Conservation (phyloP, 2,888 invertebrate species). For the Drosophila prolongata region DNA sequence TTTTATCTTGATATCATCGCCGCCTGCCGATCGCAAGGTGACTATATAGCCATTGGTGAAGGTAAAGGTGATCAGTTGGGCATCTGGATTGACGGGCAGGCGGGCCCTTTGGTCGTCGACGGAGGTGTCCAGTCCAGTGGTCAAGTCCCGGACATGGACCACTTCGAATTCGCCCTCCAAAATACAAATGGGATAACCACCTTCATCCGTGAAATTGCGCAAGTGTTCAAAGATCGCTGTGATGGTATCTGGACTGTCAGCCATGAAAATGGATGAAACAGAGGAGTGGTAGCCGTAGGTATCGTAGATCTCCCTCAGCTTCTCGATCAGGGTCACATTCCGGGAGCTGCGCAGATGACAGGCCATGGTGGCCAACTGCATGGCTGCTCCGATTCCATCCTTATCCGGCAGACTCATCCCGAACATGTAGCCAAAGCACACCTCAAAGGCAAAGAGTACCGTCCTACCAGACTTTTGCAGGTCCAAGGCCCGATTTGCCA, state of each 20-base stretch:
- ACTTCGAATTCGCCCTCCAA: slow-evolving; percentile 88
- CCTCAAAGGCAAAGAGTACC: slow-evolving; percentile 97
- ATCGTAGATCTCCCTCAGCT: slow-evolving; percentile 91
- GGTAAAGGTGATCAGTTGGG: slow-evolving; percentile 96
- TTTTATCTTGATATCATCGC: slow-evolving; percentile 98
- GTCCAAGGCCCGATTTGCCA: slow-evolving; percentile 93
- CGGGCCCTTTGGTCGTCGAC: slow-evolving; percentile 89
- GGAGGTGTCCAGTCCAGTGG: slow-evolving; percentile 90
- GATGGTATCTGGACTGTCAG: slow-evolving; percentile 89
- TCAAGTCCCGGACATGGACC: slow-evolving; percentile 92
- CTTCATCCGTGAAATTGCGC: slow-evolving; percentile 87
- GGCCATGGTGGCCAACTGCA: slow-evolving; percentile 90
- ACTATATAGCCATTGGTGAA: slow-evolving; percentile 94
- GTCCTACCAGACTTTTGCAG: slow-evolving; percentile 90
- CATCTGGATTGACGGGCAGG: slow-evolving; percentile 87
- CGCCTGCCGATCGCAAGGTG: slow-evolving; percentile 95
- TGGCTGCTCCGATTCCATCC: slow-evolving; percentile 97
- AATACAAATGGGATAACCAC: slow-evolving; percentile 90
- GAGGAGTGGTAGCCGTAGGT: slow-evolving; percentile 95
- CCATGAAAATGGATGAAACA: slow-evolving; percentile 93
- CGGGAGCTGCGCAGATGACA: slow-evolving; percentile 88
- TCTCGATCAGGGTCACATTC: slow-evolving; percentile 86
- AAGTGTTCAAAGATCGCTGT: slow-evolving; percentile 91
- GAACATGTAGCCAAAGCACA: slow-evolving; percentile 99
- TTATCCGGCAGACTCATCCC: slow-evolving; percentile 94